Evolutionary conservation across 2,888 invertebrate species (phyloP), one percentile per base, ranked within the genome.

Genomic region (Athetis lepigone): DNA sequence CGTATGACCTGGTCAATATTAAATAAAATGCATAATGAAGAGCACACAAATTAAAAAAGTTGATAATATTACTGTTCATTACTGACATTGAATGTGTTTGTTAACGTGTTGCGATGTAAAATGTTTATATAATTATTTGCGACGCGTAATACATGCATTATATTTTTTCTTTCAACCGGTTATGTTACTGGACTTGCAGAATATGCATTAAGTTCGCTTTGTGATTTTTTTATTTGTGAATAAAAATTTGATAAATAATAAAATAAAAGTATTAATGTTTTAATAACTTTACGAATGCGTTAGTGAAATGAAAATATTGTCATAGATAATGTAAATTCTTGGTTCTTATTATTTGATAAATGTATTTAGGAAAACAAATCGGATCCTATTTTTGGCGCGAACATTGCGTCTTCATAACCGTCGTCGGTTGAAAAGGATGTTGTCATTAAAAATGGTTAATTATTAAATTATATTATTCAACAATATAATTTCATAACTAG

Each of bases 111-210:
- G 37, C 40, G 40, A 19, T 46, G 36, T 49, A 25, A 27, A 61
- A 40, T 18, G 36, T 50, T 40, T 36, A 9, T 33, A 23, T 37
- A 54, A 33, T 19, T 45, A 8, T 45, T 36, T 36, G 23, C 18
- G 40, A 18, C 51, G 46, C 36, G 9, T 42, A 23, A 60, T 37
- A 33, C 25, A 68, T 67, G 46, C 46, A 67, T 47, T 42, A 60
- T 49, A n/a, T 23, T 29, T 58, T 66, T 27, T 37, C 13, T 47
- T 59, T 58, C 18, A 18, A 23, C 36, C 19, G 19, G 40, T 25
- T 67, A n/a, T n/a, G n/a, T n/a, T n/a, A n/a, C n/a, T n/a, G n/a
- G n/a, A n/a, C n/a, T n/a, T n/a, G n/a, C n/a, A n/a, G n/a, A n/a
- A n/a, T n/a, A n/a, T n/a, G n/a, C n/a, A n/a, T n/a, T n/a, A n/a